Evolutionary conservation across 2,888 invertebrate genomes (phyloP).

Genomic region (Mesoligia furuncula): DNA sequence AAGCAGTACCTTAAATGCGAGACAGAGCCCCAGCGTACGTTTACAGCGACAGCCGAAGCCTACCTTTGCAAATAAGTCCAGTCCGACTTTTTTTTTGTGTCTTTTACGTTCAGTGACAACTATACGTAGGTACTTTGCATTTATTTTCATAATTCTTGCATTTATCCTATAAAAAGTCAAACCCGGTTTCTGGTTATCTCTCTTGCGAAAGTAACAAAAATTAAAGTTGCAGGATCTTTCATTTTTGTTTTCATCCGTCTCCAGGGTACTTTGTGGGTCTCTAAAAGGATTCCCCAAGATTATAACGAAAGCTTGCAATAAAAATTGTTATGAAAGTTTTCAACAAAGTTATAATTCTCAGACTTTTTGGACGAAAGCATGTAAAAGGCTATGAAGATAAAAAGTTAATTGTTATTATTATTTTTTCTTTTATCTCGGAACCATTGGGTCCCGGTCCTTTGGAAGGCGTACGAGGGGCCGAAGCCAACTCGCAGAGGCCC

Average conservation of each 20-base stretch:
- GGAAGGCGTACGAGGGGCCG: too few species aligned
- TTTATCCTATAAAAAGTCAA: constrained; percentile 11
- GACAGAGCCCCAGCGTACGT: too few species aligned
- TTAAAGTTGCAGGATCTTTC: not conserved
- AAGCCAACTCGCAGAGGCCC: too few species aligned
- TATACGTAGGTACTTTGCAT: not conserved
- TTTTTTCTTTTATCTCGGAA: too few species aligned
- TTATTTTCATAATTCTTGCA: constrained; percentile 38
- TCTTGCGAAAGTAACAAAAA: not conserved
- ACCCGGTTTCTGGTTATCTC: not conserved
- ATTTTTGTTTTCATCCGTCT: constrained; percentile 1
- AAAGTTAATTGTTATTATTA: not conserved
- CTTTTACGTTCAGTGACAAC: not conserved
- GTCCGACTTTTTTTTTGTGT: not conserved
- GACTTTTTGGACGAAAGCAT: not conserved
- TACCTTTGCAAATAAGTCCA: not conserved
- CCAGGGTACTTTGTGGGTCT: not conserved
- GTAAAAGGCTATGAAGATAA: not conserved
- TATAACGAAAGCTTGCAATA: not conserved
- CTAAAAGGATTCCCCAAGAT: not conserved
- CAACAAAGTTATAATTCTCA: not conserved
- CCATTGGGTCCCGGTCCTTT: too few species aligned
- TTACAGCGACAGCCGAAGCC: too few species aligned
- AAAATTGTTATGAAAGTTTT: not conserved
- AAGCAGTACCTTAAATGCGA: too few species aligned